Base-by-base conservation (phyloP, 2,888 invertebrate species). In the Heliconius sara region DNA sequence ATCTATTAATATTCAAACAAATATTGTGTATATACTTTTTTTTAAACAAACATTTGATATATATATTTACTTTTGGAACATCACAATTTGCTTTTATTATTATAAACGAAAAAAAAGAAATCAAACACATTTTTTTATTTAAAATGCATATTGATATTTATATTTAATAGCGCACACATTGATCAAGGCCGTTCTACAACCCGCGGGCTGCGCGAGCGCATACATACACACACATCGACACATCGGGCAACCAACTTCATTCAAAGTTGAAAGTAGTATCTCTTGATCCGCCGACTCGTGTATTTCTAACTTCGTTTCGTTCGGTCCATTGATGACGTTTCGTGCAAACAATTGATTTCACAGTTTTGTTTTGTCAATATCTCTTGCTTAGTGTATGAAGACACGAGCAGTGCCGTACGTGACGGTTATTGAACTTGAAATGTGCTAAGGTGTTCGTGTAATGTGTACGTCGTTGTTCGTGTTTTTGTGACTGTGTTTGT, bases 341-440 rank as follows among this genome's bases (percentile, higher is more conserved):
- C 80, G 81, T 83, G 84, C 89, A 89, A 85, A 92, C 91, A 91
- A 90, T 91, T 87, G 88, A 88, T 87, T 88, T 87, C 87, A 86
- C 85, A 87, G 86, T 89, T 80, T 91, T 92, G 93, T 93, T 94
- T 91, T 92, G 92, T 93, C 92, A 92, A 94, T 93, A 93, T 84
- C 85, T 86, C 85, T 83, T 79, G 83, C 67, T 71, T 68, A 79
- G 82, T 83, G 85, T 84, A 83, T 82, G 80, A 72, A 63, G 71
- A 72, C 81, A 76, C 76, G 76, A 83, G 82, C 82, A 74, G 78
- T 83, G 79, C 74, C 19, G 63, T 67, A 73, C 63, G 73, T 65
- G 72, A 70, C 78, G 78, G 78, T 76, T 81, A 34, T 79, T 72
- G 39, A 74, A 52, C 43, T 79, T 82, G 78, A 86, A 83, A 85